Base-by-base conservation (phyloP, 2,888 invertebrate species). In the Stegana nigrithorax region DNA sequence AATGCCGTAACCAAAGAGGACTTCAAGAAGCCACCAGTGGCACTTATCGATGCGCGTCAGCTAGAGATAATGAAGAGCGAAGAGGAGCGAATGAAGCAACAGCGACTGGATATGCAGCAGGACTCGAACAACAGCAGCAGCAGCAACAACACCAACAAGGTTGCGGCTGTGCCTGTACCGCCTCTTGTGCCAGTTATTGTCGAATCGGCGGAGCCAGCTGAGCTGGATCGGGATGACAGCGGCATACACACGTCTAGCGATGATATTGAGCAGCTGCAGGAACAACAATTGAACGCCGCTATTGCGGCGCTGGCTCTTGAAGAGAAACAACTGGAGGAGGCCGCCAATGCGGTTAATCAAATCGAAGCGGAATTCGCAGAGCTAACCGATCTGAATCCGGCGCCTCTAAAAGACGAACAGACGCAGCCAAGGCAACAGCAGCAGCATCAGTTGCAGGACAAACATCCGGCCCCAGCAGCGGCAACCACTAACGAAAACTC, bases 171-270 rank as follows among this genome's bases (percentile, higher is more conserved):
- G 51, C 51, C 68, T 42, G 25, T 62, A n/a, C 70, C 68, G 4
- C 72, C 75, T 4, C 63, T 67, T 4, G 42, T 27, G 6, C 8
- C 32, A 36, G 53, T 77, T 14, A 53, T 73, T 58, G 68, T 75
- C 19, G 71, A 77, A 14, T 19, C 53, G 14, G 32, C 23, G 32
- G 73, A 73, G 10, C 67, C 71, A 10, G 32, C 39, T 89, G 45
- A 92, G 91, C 83, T 89, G 90, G 66, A 76, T 47, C 72, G 72
- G 42, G 93, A 94, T 84, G 93, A 94, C 61, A 85, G 84, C 71
- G 84, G 85, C 56, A 85, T 83, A 68, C 93, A 93, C 75, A 94
- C 93, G 23, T 92, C 93, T 7, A 68, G 65, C 60, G 91, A 92
- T 80, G 93, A 83, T 51, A 78, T 80, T 5, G 65, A 81, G 55